phyloP scores from a whole-genome alignment of 2,113 vertebrate genomes.

The Lasiurus borealis region DNA sequence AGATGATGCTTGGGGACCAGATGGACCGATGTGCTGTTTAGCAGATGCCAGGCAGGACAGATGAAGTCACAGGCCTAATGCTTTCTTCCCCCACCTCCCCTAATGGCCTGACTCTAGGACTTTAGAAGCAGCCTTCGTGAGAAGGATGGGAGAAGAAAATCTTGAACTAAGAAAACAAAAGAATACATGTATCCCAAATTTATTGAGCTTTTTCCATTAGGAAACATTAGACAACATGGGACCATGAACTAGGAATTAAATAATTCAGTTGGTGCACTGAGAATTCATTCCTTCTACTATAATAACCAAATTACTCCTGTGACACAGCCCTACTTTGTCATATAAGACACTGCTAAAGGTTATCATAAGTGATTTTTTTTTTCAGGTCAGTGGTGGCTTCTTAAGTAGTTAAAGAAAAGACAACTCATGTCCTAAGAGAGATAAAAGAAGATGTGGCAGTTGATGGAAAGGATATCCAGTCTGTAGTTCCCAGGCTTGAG shows the following conservation, averaged over 20 bases:
- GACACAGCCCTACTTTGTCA: neutral
- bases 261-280: neutral
- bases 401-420: neutral
- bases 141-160: neutral
- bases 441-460: neutral
- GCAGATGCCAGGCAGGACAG: neutral
- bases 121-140: neutral
- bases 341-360: neutral
- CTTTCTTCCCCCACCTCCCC: neutral
- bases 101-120: neutral
- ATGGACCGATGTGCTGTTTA: neutral
- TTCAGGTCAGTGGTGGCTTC: neutral
- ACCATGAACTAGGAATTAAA: neutral
- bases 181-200: neutral
- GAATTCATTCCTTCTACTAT: neutral
- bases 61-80: neutral
- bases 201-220: neutral
- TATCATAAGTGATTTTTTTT: neutral
- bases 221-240: neutral
- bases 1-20: neutral
- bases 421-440: neutral
- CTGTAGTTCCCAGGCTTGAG: neutral
- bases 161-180: neutral
- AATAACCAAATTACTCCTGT: neutral
- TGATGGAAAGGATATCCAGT: neutral